These are phyloP conservation scores for Fabriciana adippe DNA, from an alignment of 2,888 invertebrate genomes.

Conservation along the genomic window DNA sequence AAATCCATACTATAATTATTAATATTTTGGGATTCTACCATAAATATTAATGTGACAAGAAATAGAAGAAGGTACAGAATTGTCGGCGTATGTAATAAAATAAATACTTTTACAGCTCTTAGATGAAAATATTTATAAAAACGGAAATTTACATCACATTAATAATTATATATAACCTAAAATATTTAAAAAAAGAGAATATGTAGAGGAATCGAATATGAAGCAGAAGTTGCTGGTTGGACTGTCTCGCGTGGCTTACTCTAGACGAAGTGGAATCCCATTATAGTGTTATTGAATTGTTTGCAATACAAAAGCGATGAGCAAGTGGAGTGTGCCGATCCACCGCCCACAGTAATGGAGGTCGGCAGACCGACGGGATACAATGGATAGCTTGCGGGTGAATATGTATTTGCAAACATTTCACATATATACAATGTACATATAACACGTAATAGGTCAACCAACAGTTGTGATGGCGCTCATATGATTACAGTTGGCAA, in stretches of 20 bases:
- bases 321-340: conserved; percentile 56
- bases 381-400: conserved; percentile 51
- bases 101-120: too few species aligned
- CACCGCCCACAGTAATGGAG: conserved; percentile 58
- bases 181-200: too few species aligned
- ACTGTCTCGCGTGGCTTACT: conserved; percentile 69
- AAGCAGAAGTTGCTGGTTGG: conserved; percentile 43
- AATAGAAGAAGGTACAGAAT: too few species aligned
- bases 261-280: conserved; percentile 67
- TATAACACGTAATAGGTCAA: conserved; percentile 38
- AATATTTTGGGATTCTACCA: too few species aligned
- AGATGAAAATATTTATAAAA: too few species aligned
- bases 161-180: too few species aligned
- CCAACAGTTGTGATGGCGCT: conserved; percentile 27
- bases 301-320: conserved; percentile 58
- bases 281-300: conserved; percentile 77
- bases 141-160: too few species aligned
- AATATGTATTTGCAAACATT: conserved; percentile 45
- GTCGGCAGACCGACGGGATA: conserved; percentile 48
- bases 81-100: too few species aligned
- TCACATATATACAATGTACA: conserved; percentile 11
- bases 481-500: conserved; percentile 26
- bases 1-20: too few species aligned
- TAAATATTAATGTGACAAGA: too few species aligned
- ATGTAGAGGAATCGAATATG: neutral